Evolutionary conservation across 35 echinoderm and acorn worm genomes (phyloP).

Genomic region (Heliocidaris tuberculata): DNA sequence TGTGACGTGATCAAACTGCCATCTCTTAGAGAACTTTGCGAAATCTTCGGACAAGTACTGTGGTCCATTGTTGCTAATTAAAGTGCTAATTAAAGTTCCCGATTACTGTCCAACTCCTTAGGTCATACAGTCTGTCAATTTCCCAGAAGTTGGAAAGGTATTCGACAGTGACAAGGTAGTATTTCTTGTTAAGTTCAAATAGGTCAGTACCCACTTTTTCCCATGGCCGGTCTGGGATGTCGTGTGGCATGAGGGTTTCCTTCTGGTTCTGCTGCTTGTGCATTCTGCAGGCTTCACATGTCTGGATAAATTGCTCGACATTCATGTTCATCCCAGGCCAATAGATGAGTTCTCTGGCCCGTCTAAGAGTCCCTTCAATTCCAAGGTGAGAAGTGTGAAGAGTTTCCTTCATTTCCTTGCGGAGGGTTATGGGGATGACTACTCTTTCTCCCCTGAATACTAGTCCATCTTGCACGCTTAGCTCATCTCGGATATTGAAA

Average conservation of each 20-base stretch:
- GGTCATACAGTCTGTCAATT: conserved; percentile 41
- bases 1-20: background rate
- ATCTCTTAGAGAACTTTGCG: background rate
- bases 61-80: conserved; percentile 41
- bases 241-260: conserved; percentile 26
- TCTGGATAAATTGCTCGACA: conserved; percentile 54
- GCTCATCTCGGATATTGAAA: conserved; percentile 54
- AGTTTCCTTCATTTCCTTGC: conserved; percentile 59
- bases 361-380: no score
- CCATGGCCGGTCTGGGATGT: conserved; percentile 48
- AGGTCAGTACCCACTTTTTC: conserved; percentile 54
- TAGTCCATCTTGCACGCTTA: conserved; percentile 47
- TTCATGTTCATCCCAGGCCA: conserved; percentile 62
- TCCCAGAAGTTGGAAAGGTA: conserved; percentile 63
- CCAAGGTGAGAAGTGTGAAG: no score
- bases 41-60: conserved; percentile 23
- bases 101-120: background rate
- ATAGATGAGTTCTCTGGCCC: conserved; percentile 58
- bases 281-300: conserved; percentile 55
- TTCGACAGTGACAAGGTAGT: conserved; percentile 51
- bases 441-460: conserved; percentile 58
- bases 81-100: conserved; percentile 35
- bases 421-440: conserved; percentile 51
- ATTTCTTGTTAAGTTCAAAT: conserved; percentile 36
- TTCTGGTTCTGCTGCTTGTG: background rate